Evolutionary conservation across 2,888 invertebrate species (phyloP).

Genomic region (Drosophila histrio): DNA sequence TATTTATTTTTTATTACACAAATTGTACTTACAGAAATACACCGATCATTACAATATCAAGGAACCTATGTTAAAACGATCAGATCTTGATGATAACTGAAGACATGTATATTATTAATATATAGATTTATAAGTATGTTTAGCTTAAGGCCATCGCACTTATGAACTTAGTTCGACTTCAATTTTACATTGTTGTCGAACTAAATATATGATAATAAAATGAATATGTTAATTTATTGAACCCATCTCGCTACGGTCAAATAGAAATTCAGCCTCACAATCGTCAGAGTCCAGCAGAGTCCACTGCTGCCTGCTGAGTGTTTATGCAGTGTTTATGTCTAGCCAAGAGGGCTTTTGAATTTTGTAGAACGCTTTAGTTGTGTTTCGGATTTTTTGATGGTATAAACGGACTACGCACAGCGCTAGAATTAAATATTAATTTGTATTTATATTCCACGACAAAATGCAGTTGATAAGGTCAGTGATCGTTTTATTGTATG

Average conservation of each 20-base stretch:
- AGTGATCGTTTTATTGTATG: slow-evolving; percentile 17
- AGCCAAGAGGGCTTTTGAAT: slow-evolving; percentile 14
- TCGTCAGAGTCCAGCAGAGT: too few species aligned
- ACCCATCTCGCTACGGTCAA: neutral
- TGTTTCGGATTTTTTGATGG: slow-evolving; percentile 28
- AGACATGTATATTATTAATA: neutral
- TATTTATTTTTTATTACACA: neutral
- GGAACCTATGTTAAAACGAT: slow-evolving; percentile 65
- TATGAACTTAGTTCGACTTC: too few species aligned
- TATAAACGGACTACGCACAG: slow-evolving; percentile 16
- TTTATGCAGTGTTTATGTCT: slow-evolving; percentile 9
- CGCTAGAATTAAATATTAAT: slow-evolving; percentile 6
- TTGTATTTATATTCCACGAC: slow-evolving; percentile 3
- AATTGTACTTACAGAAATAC: slow-evolving; percentile 79
- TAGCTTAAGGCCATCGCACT: too few species aligned
- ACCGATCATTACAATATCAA: slow-evolving; percentile 66
- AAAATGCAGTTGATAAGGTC: slow-evolving; percentile 50
- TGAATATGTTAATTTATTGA: neutral
- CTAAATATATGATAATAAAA: too few species aligned
- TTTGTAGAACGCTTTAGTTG: slow-evolving; percentile 45
- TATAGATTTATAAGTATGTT: neutral
- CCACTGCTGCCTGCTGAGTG: neutral
- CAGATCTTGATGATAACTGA: slow-evolving; percentile 21
- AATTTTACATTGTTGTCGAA: too few species aligned
- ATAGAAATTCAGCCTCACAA: neutral